Evolutionary conservation across 1,140 invertebrate species (phyloP).

Genomic region (Zaprionus camerounensis): DNA sequence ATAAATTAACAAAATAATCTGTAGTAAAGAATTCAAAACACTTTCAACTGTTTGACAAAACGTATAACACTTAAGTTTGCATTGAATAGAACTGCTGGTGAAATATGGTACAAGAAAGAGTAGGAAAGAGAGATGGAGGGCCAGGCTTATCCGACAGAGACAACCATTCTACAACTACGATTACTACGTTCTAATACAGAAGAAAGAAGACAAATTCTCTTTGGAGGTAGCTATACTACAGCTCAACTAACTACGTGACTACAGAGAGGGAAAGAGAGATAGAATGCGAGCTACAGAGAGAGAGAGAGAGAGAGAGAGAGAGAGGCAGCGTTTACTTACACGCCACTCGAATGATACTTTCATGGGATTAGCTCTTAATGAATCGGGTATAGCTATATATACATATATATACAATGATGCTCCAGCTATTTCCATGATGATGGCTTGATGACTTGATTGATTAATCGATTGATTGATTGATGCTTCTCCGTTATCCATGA

Average conservation of each 20-base stretch:
- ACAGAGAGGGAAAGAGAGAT: slow-evolving; percentile 24
- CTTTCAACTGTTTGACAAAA: neutral
- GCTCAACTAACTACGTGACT: slow-evolving; percentile 39
- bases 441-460: slow-evolving; percentile 41
- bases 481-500: slow-evolving; percentile 47
- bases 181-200: neutral
- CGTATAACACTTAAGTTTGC: neutral
- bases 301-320: slow-evolving; percentile 13
- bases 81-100: neutral
- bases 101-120: slow-evolving; percentile 9
- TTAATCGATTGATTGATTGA: slow-evolving; percentile 31
- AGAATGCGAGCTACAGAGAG: slow-evolving; percentile 1
- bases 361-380: slow-evolving; percentile 39
- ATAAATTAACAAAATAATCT: neutral
- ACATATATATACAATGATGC: slow-evolving; percentile 57
- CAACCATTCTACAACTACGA: neutral
- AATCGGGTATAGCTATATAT: slow-evolving; percentile 26
- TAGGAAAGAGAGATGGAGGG: neutral
- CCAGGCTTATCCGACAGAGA: neutral
- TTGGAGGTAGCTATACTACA: slow-evolving; percentile 26
- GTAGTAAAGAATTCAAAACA: neutral
- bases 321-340: slow-evolving; percentile 62
- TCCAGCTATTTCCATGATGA: slow-evolving; percentile 47
- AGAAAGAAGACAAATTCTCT: slow-evolving; percentile 1
- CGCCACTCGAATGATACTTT: slow-evolving; percentile 51